A percentile compares a stretch with the other conserved stretches of the same genome.
Evolutionary conservation across 2,113 vertebrate genomes (phyloP).

Genomic region (Jacana jacana): DNA sequence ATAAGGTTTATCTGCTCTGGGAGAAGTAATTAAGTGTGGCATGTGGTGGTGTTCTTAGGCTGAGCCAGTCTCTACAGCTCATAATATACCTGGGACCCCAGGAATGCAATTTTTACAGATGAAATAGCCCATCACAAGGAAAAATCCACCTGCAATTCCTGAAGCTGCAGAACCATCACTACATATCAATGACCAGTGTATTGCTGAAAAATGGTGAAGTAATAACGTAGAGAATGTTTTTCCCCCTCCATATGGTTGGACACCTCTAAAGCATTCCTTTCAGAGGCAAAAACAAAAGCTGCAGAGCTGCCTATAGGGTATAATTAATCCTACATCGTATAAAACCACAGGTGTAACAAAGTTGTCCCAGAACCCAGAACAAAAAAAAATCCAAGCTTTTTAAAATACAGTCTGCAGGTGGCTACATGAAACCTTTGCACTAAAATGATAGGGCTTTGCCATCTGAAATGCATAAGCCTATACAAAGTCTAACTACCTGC

Average conservation of each 20-base stretch:
- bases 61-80: neutral
- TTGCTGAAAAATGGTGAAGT: neutral
- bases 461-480: slow-evolving; percentile 25
- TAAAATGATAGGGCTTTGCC: slow-evolving; percentile 34
- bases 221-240: neutral
- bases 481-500: slow-evolving; percentile 38
- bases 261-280: neutral
- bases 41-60: neutral
- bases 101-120: neutral
- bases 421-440: slow-evolving; percentile 17
- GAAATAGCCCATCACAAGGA: neutral
- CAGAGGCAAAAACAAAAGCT: slow-evolving; percentile 27
- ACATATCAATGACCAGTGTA: neutral
- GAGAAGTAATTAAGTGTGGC: neutral
- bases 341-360: neutral
- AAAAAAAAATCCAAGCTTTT: neutral
- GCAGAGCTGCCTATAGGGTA: neutral
- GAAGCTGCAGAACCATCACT: neutral
- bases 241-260: neutral
- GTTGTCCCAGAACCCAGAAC: neutral
- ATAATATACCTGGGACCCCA: neutral
- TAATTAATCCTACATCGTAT: neutral
- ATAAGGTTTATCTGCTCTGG: neutral
- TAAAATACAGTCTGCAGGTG: slow-evolving; percentile 18
- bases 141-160: neutral